Conservation (phyloP, 2,888 invertebrate genomes). For the Rhagium mordax region DNA sequence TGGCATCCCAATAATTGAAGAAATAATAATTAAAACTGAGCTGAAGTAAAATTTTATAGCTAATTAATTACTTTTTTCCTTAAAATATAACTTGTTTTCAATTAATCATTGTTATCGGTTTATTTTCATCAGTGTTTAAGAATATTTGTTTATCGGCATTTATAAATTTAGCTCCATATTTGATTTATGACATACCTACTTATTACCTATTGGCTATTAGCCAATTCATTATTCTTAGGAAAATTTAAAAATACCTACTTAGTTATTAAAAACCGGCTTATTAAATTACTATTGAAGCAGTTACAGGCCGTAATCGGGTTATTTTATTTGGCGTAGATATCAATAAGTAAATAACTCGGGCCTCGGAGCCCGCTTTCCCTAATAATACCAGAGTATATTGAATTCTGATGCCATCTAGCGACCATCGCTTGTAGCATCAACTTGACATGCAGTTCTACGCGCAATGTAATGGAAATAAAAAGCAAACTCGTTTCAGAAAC, state of each 20-base stretch:
- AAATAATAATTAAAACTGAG: too few species aligned
- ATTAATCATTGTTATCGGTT: not conserved
- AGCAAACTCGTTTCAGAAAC: not conserved
- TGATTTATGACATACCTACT: too few species aligned
- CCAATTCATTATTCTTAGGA: not conserved
- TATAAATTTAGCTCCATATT: not conserved
- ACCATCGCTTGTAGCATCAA: not conserved
- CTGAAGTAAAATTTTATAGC: not conserved
- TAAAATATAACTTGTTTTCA: not conserved
- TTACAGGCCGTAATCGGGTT: too few species aligned
- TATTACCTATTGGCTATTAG: too few species aligned
- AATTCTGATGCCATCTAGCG: conserved; percentile 64
- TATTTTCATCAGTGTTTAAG: not conserved
- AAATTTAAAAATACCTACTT: too few species aligned
- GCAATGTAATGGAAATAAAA: conserved; percentile 10
- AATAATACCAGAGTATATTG: conserved; percentile 41
- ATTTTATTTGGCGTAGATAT: too few species aligned
- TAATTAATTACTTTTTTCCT: not conserved
- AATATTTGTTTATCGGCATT: not conserved
- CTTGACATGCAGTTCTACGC: not conserved
- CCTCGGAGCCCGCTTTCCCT: not conserved
- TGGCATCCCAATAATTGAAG: not conserved
- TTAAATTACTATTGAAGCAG: too few species aligned
- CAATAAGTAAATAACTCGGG: too few species aligned
- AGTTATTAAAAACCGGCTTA: too few species aligned